Evolutionary conservation across 1,140 invertebrate genomes (phyloP).

Genomic region (Delia radicum): DNA sequence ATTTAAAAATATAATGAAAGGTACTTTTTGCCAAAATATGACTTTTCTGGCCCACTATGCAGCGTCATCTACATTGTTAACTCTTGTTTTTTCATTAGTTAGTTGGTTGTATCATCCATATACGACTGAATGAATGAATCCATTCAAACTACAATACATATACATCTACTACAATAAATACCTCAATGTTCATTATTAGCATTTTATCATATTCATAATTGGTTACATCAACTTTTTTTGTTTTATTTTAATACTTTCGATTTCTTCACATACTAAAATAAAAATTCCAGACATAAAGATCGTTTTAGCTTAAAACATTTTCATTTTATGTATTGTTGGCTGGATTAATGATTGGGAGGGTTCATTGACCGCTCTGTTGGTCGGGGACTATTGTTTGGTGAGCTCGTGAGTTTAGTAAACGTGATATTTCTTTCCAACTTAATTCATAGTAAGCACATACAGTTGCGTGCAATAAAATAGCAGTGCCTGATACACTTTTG

Average conservation of each 20-base stretch:
- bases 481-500: too few species aligned
- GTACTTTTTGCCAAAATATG: too few species aligned
- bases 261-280: conserved; percentile 1
- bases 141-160: neutral
- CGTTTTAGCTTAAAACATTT: too few species aligned
- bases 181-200: too few species aligned
- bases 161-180: too few species aligned
- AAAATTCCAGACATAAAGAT: too few species aligned
- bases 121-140: too few species aligned
- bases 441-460: neutral
- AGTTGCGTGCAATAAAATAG: too few species aligned
- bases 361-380: conserved; percentile 13
- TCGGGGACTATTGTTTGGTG: conserved; percentile 5
- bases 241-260: conserved; percentile 14
- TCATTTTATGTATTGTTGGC: neutral
- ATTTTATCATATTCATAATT: conserved; percentile 22
- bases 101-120: neutral
- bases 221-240: conserved; percentile 18
- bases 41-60: too few species aligned
- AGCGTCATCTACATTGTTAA: neutral
- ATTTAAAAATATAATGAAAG: too few species aligned
- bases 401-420: neutral
- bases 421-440: conserved; percentile 1
- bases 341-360: neutral
- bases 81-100: too few species aligned